These are phyloP conservation scores for Cossypha dichroa DNA, from an alignment of 2,797 vertebrate genomes.

Conservation along the genomic window DNA sequence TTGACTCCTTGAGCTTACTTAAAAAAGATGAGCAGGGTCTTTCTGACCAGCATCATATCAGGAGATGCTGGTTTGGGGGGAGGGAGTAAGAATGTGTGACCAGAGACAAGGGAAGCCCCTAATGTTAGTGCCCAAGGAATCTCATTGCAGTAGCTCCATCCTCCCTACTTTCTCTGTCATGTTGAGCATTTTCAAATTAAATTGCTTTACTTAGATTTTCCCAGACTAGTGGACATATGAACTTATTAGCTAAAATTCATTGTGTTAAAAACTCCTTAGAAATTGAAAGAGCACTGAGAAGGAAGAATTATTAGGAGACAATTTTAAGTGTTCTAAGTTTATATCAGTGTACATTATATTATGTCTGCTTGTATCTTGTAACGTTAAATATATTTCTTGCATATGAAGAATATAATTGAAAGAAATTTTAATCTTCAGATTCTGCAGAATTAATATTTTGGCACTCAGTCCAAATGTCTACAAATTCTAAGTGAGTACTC, in stretches of 20 bases:
- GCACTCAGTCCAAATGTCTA: background rate
- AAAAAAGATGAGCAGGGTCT: background rate
- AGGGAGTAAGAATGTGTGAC: background rate
- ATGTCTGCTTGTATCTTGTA: background rate
- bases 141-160: background rate
- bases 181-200: background rate
- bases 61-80: background rate
- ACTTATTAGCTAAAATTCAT: background rate
- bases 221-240: background rate
- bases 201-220: background rate
- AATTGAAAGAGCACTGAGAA: background rate
- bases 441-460: background rate
- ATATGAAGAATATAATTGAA: background rate
- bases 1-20: background rate
- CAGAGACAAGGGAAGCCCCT: background rate
- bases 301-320: background rate
- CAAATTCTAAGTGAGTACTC: background rate
- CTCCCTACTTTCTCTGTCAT: background rate
- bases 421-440: background rate
- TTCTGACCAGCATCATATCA: background rate
- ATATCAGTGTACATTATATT: background rate
- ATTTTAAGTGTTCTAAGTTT: background rate
- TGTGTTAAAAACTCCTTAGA: background rate
- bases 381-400: background rate
- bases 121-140: background rate